phyloP scores from a whole-genome alignment of 2,888 invertebrate species.

The Ophonus ardosiacus region DNA sequence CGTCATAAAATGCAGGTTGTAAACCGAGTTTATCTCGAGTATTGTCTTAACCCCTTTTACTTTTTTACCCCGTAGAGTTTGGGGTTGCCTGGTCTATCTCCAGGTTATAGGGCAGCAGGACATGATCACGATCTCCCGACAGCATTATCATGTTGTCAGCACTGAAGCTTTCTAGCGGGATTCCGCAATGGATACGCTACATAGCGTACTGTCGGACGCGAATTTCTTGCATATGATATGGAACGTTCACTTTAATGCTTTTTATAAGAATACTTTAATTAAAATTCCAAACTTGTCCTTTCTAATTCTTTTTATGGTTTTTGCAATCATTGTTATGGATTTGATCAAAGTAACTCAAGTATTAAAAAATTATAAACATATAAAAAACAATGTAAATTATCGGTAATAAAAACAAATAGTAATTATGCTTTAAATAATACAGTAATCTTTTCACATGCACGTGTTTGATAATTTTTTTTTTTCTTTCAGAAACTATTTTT shows the following conservation, averaged over 20 bases:
- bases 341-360: neutral
- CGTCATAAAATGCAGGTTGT: no score
- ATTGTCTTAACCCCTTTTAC: no score
- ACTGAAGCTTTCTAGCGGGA: neutral
- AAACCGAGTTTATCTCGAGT: no score
- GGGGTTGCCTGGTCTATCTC: neutral
- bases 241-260: neutral
- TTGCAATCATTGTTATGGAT: neutral
- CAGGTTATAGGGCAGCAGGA: neutral
- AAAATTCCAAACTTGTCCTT: constrained; percentile 26
- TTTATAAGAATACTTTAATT: constrained; percentile 8
- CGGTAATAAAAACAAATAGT: no score
- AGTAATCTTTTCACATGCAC: no score
- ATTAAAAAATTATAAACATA: no score
- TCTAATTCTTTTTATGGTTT: constrained; percentile 15
- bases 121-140: neutral
- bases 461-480: no score
- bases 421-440: no score
- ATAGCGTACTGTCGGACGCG: neutral
- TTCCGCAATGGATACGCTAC: neutral
- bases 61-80: neutral
- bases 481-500: no score
- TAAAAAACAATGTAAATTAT: no score
- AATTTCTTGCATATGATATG: constrained; percentile 21
- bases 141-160: constrained; percentile 4